These are phyloP conservation scores for Synanthedon tipuliformis DNA, from an alignment of 2,888 invertebrate genomes.

Conservation along the genomic window DNA sequence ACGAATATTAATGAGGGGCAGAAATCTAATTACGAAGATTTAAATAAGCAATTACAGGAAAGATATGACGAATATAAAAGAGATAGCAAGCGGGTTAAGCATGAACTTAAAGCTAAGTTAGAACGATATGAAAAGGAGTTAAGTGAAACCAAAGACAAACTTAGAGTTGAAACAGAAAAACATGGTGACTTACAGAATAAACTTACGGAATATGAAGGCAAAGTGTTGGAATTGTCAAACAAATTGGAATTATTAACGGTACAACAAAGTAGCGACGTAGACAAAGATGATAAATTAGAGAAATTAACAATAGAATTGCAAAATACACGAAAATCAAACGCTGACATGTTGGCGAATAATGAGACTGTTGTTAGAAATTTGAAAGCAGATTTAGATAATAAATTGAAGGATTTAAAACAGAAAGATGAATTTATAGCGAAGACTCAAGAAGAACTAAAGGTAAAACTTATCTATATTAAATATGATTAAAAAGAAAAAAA, in stretches of 20 bases:
- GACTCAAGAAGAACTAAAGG: slow-evolving; percentile 56
- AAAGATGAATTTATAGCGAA: slow-evolving; percentile 45
- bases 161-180: slow-evolving; percentile 45
- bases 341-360: slow-evolving; percentile 41
- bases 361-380: slow-evolving; percentile 46
- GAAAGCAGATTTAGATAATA: slow-evolving; percentile 45
- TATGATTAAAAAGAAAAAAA: slow-evolving; percentile 1
- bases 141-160: slow-evolving; percentile 43
- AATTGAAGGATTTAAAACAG: slow-evolving; percentile 45
- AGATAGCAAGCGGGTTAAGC: slow-evolving; percentile 59
- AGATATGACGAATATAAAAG: slow-evolving; percentile 57
- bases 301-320: slow-evolving; percentile 55
- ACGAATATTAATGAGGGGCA: slow-evolving; percentile 59
- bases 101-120: slow-evolving; percentile 67
- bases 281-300: slow-evolving; percentile 54
- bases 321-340: slow-evolving; percentile 37
- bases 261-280: slow-evolving; percentile 46
- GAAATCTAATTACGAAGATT: slow-evolving; percentile 58
- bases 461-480: slow-evolving; percentile 11
- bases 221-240: slow-evolving; percentile 43
- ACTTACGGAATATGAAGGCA: slow-evolving; percentile 42
- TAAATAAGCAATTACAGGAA: slow-evolving; percentile 50
- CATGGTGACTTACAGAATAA: slow-evolving; percentile 45
- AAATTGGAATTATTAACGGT: slow-evolving; percentile 53
- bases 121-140: slow-evolving; percentile 62